A percentile compares a stretch with the other conserved stretches of the same genome.
Conservation (phyloP, 2,888 invertebrate species). For the Caenorhabditis sp. region DNA sequence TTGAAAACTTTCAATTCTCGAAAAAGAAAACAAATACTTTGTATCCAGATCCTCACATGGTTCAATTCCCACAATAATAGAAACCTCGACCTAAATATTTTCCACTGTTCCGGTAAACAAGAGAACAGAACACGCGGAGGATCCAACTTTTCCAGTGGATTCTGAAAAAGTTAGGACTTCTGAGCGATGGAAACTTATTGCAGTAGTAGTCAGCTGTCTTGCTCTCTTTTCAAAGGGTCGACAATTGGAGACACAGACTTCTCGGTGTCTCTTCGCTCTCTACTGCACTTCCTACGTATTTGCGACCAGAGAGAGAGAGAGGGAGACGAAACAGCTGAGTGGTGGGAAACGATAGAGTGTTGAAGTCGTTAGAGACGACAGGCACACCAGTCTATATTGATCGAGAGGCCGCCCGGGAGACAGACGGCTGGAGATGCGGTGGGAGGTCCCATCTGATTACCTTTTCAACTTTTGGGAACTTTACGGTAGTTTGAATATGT, state of each 20-base stretch:
- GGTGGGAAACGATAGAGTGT: conserved; percentile 42
- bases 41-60: neutral
- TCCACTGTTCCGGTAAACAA: neutral
- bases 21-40: too few species aligned
- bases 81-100: neutral
- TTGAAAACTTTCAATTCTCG: too few species aligned
- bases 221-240: conserved; percentile 13
- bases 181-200: neutral
- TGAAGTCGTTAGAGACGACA: conserved; percentile 25
- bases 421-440: conserved; percentile 28
- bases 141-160: neutral
- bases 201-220: conserved; percentile 45
- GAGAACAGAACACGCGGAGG: neutral
- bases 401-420: conserved; percentile 45
- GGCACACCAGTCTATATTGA: conserved; percentile 48
- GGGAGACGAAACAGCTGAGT: conserved; percentile 63
- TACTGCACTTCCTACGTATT: conserved; percentile 32
- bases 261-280: conserved; percentile 23
- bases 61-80: conserved; percentile 6
- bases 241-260: conserved; percentile 38
- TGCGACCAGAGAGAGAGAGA: conserved; percentile 47
- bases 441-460: conserved; percentile 22
- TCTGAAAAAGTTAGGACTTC: neutral
- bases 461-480: conserved; percentile 4
- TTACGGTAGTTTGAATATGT: neutral